Conservation (phyloP, 2,113 vertebrate species). For the Climacteris rufus region DNA sequence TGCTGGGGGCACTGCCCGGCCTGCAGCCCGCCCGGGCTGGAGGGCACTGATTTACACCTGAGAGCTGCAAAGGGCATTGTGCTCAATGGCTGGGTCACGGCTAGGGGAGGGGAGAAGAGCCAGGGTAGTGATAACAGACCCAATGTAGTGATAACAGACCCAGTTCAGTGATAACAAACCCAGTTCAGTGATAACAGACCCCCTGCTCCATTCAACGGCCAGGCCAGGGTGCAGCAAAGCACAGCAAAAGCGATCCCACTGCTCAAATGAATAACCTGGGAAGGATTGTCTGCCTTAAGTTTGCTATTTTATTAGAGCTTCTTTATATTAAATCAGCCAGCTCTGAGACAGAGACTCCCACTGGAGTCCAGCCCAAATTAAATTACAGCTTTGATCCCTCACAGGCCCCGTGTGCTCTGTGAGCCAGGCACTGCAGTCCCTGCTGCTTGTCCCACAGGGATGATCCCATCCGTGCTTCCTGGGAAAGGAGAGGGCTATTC, state of each 20-base stretch:
- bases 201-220: accelerated
- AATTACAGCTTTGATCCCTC: neutral
- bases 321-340: neutral
- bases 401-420: accelerated
- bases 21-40: neutral
- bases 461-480: neutral
- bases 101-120: neutral
- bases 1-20: neutral
- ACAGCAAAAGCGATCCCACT: accelerated
- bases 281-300: neutral
- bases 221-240: accelerated
- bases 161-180: neutral
- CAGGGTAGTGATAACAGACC: neutral
- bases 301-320: neutral
- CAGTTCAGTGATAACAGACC: neutral
- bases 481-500: neutral
- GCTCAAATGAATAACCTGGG: neutral
- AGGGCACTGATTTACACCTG: neutral
- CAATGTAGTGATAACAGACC: neutral
- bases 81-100: neutral
- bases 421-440: neutral
- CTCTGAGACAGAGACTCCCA: neutral
- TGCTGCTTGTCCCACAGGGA: accelerated
- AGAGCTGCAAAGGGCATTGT: neutral
- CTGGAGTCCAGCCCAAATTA: neutral